Evolutionary conservation across 2,797 vertebrate species (phyloP), one percentile per base, ranked within the genome.

Genomic region (Ctenosaura bakeri): DNA sequence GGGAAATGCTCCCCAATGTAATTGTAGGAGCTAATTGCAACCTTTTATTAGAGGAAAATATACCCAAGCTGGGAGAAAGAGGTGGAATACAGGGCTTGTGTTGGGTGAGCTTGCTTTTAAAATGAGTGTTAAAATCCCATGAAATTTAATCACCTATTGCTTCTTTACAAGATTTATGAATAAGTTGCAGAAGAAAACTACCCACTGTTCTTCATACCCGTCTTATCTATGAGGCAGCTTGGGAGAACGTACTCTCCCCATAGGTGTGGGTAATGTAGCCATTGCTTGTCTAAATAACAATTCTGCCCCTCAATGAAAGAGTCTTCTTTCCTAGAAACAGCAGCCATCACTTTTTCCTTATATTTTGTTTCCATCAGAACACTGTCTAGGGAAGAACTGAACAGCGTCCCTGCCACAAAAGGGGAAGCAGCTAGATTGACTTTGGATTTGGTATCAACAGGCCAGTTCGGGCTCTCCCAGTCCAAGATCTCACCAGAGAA

Each of bases 31-130:
- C 87, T 94, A 94, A 96, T 94, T 92, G 90, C 91, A 92, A 90
- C 90, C 71, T 56, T 96, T 95, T 96, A 93, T 96, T 87, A 90
- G 90, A 91, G 6, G 73, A 91, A 94, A 94, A 89, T 54, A 83
- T 88, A 92, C 88, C 89, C 88, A 87, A 90, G 88, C 92, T 0
- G 35, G 90, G 56, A 7, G 7, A 13, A 13, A 46, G 18, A 66
- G 14, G 2, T 3, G 29, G 46, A 24, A 89, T 89, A 90, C 64
- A 92, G 54, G 13, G 54, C 26, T 46, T 59, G 88, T 92, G 90
- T 93, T 77, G 94, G 88, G 90, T 91, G 88, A 93, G 22, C 78
- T 87, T 1, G 2, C 5, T 0, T 88, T 87, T 85, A 82, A 77
- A 93, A 93, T 94, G 93, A 89, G 71, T 86, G 93, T 85, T 66